Base-by-base conservation (phyloP, 1,140 invertebrate genomes). In the Papilio polytes region DNA sequence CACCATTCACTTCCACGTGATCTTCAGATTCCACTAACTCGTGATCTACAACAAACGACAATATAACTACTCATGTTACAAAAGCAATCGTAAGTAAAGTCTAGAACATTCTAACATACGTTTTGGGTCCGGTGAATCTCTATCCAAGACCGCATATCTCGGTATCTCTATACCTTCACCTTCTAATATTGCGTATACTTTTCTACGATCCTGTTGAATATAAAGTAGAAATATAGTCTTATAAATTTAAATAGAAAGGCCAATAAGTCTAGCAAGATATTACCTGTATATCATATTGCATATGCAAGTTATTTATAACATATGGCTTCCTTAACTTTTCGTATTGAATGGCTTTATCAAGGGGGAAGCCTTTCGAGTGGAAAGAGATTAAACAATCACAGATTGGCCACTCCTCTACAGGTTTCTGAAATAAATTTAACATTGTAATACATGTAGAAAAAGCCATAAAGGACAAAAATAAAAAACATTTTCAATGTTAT, bases 381-480 rank as follows among this genome's bases (percentile, higher is more conserved):
- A 99, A 99, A 81, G 98, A 99, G 81, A 99, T 99, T 18, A 99
- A 96, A 91, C 99, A 99, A 95, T 99, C 99, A 90, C 98, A 99
- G 22, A 98, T 95, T 2, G 99, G 99, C 99, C 99, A 99, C 89
- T 99, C 97, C 94, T 99, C 99, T 12, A 99, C 98, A 2, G 98
- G 98, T 95, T 98, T 97, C 96, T 99, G 92, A 77, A 92, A 80
- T 74, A 81, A 86, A 82, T 12, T 74, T 13, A 80, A 46, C n/a
- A 70, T 44, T 80, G 31, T 78, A 78, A 44, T 22, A 46, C 44
- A 66, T 10, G n/a, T n/a, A 77, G 26, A 63, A 51, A 31, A 41
- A 36, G 4, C 22, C 22, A 18, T 7, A 63, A n/a, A n/a, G n/a
- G n/a, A n/a, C n/a, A n/a, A n/a, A n/a, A n/a, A n/a, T n/a, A n/a